A percentile compares a stretch with the other conserved stretches of the same genome.
Conservation (phyloP, 2,797 vertebrate genomes). For the Strix occidentalis region DNA sequence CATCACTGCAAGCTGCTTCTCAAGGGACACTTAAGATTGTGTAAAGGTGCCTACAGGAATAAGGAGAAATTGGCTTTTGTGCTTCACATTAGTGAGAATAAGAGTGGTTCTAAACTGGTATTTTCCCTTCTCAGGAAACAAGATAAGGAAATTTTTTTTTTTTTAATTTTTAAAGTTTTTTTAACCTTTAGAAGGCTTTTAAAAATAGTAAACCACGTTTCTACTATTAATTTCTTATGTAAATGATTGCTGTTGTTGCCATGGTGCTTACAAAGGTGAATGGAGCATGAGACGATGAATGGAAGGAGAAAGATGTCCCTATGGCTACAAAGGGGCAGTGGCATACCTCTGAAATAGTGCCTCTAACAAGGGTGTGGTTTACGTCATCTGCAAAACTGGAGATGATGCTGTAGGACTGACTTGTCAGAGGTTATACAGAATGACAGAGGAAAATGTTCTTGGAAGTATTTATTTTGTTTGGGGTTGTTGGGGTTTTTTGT, state of each 20-base stretch:
- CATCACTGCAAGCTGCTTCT: background rate
- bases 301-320: background rate
- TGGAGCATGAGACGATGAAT: background rate
- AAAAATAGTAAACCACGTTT: background rate
- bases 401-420: background rate
- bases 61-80: background rate
- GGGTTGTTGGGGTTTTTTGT: background rate
- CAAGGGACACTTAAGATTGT: background rate
- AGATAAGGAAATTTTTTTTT: background rate
- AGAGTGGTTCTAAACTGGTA: background rate
- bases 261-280: background rate
- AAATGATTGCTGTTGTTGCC: slow-evolving; percentile 4
- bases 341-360: background rate
- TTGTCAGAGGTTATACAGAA: background rate
- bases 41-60: background rate
- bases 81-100: background rate
- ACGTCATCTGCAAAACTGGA: background rate
- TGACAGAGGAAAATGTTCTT: background rate
- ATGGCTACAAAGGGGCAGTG: background rate
- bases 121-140: background rate
- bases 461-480: background rate
- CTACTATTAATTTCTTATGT: background rate
- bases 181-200: background rate
- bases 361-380: background rate
- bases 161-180: background rate